phyloP scores from a whole-genome alignment of 2,797 vertebrate genomes.

The Fratercula arctica region DNA sequence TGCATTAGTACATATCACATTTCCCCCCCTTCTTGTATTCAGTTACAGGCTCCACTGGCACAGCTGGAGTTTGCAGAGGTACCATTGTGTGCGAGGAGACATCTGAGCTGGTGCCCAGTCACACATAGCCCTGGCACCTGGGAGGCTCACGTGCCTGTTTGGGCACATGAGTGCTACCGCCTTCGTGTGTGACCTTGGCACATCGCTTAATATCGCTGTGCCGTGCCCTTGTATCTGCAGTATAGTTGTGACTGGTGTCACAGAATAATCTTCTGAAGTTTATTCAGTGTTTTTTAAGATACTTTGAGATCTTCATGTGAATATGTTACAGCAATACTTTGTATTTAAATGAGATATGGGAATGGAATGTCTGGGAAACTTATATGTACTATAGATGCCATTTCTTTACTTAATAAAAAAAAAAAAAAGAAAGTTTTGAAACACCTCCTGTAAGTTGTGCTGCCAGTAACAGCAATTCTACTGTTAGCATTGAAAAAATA shows the following conservation, averaged over 20 bases:
- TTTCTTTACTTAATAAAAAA: not conserved
- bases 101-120: not conserved
- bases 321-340: not conserved
- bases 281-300: not conserved
- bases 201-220: not conserved
- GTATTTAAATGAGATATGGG: not conserved
- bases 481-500: not conserved
- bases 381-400: rapidly evolving
- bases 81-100: rapidly evolving
- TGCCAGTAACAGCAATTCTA: not conserved
- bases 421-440: not conserved
- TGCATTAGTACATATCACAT: not conserved
- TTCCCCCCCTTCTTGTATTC: not conserved
- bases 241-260: not conserved
- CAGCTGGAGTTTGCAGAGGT: not conserved
- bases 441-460: not conserved
- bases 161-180: not conserved
- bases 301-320: not conserved
- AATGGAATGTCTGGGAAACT: not conserved
- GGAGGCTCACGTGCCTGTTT: not conserved
- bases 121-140: not conserved
- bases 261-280: not conserved
- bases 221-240: not conserved
- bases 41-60: too few species aligned
- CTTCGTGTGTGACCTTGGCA: not conserved